A percentile compares a stretch with the other conserved stretches of the same genome.
Evolutionary conservation across 1,140 invertebrate species (phyloP).

Genomic region (Drosophila lowei): DNA sequence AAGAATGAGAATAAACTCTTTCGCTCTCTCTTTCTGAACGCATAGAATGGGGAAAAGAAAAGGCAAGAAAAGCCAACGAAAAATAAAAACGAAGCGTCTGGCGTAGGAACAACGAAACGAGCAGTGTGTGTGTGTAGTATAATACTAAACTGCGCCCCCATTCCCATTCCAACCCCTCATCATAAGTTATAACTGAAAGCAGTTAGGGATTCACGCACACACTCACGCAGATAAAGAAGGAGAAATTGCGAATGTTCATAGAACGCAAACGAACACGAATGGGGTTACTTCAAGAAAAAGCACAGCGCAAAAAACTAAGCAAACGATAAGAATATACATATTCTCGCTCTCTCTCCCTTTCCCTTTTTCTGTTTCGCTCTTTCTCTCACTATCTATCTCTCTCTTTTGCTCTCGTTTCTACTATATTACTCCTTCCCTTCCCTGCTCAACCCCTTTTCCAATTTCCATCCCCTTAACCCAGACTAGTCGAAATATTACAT

Average conservation of each 20-base stretch:
- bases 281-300: slow-evolving; percentile 62
- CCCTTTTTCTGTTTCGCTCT: neutral
- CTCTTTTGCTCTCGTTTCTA: neutral
- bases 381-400: slow-evolving; percentile 5
- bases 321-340: slow-evolving; percentile 33
- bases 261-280: slow-evolving; percentile 28
- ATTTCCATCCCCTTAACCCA: slow-evolving; percentile 1
- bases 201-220: slow-evolving; percentile 16
- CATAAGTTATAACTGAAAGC: slow-evolving; percentile 15
- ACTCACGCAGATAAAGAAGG: slow-evolving; percentile 21
- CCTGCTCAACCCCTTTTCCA: neutral
- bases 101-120: slow-evolving; percentile 21
- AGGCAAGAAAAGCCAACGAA: slow-evolving; percentile 26
- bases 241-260: slow-evolving; percentile 41
- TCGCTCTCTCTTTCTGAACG: slow-evolving; percentile 34
- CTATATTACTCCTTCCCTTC: slow-evolving; percentile 4
- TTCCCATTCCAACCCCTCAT: slow-evolving; percentile 5
- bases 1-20: slow-evolving; percentile 58
- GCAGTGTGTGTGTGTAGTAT: slow-evolving; percentile 19
- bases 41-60: slow-evolving; percentile 14
- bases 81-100: slow-evolving; percentile 45
- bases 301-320: slow-evolving; percentile 46
- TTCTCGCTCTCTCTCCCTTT: slow-evolving; percentile 15
- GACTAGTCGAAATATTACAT: neutral
- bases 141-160: slow-evolving; percentile 46